phyloP scores from a whole-genome alignment of 1,140 invertebrate species.

The Ostrea denselamellosa region DNA sequence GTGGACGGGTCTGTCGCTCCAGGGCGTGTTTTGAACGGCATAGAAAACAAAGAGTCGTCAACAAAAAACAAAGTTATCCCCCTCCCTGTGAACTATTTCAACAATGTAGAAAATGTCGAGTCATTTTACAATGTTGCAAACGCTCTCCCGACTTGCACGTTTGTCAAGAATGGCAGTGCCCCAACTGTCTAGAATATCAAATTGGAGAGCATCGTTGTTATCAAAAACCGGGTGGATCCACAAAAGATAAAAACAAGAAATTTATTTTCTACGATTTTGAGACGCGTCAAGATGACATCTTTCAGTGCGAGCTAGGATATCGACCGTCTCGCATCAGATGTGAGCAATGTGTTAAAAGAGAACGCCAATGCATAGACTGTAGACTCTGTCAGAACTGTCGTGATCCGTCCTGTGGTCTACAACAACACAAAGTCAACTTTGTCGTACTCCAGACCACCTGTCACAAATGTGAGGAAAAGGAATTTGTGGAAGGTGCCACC shows the following conservation, averaged over 20 bases:
- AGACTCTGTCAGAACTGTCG: slow-evolving; percentile 43
- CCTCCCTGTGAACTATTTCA: slow-evolving; percentile 39
- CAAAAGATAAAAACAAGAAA: slow-evolving; percentile 24
- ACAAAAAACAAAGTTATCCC: slow-evolving; percentile 24
- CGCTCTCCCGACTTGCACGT: slow-evolving; percentile 28
- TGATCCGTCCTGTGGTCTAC: slow-evolving; percentile 41
- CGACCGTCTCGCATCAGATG: background rate
- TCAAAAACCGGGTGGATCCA: background rate
- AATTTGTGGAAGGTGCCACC: background rate
- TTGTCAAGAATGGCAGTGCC: slow-evolving; percentile 49
- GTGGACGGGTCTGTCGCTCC: slow-evolving; percentile 49
- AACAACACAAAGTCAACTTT: slow-evolving; percentile 47
- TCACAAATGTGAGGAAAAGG: slow-evolving; percentile 40
- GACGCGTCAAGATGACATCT: slow-evolving; percentile 36
- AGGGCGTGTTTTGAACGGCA: slow-evolving; percentile 43
- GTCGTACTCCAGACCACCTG: slow-evolving; percentile 38
- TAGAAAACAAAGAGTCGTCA: background rate
- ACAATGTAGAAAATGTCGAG: slow-evolving; percentile 45
- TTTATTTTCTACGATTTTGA: slow-evolving; percentile 53
- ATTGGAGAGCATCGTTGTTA: slow-evolving; percentile 43
- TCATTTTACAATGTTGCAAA: slow-evolving; percentile 16
- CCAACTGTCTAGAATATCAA: slow-evolving; percentile 34
- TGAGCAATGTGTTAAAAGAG: slow-evolving; percentile 37
- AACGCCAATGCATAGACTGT: slow-evolving; percentile 43
- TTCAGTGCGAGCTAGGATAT: slow-evolving; percentile 40